A percentile compares a stretch with the other conserved stretches of the same genome.
These are phyloP conservation scores for Protula sp. DNA, from an alignment of 2,888 invertebrate genomes.

Conservation along the genomic window DNA sequence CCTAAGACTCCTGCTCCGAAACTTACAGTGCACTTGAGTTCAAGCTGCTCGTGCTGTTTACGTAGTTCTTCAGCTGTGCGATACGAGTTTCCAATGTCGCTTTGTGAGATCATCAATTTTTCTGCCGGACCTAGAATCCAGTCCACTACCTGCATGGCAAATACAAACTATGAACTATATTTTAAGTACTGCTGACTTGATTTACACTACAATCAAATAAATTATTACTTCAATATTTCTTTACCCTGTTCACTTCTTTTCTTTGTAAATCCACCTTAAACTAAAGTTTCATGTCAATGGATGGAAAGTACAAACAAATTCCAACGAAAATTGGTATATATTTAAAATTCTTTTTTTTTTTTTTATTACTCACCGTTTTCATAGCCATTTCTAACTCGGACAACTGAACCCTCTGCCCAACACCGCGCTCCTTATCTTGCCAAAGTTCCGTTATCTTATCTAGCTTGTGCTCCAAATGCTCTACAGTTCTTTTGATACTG, in stretches of 20 bases:
- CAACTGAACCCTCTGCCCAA: slow-evolving; percentile 11
- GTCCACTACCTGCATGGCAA: slow-evolving; percentile 63
- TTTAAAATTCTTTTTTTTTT: too few species aligned
- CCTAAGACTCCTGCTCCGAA: too few species aligned
- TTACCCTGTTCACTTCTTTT: too few species aligned
- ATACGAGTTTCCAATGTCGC: slow-evolving; percentile 62
- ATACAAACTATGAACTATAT: too few species aligned
- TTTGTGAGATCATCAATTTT: slow-evolving; percentile 66
- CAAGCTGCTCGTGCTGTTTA: slow-evolving; percentile 69
- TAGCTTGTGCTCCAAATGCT: slow-evolving; percentile 40
- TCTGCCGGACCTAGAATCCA: slow-evolving; percentile 76
- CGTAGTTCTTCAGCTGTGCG: slow-evolving; percentile 72
- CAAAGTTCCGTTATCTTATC: slow-evolving; percentile 38
- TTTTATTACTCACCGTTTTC: slow-evolving; percentile 21
- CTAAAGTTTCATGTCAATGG: too few species aligned
- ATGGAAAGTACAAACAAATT: too few species aligned
- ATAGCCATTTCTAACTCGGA: slow-evolving; percentile 21
- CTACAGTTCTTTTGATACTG: slow-evolving; percentile 35
- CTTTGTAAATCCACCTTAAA: too few species aligned
- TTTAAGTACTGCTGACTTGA: too few species aligned
- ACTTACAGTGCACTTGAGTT: slow-evolving; percentile 69
- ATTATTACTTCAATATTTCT: too few species aligned
- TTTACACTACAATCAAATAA: too few species aligned
- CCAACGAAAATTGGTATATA: too few species aligned
- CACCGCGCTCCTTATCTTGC: slow-evolving; percentile 24